Percentiles rank a stretch among this genome's conserved stretches.
Evolutionary conservation across 1,140 invertebrate species (phyloP).

Genomic region (Drosophila subobscura): DNA sequence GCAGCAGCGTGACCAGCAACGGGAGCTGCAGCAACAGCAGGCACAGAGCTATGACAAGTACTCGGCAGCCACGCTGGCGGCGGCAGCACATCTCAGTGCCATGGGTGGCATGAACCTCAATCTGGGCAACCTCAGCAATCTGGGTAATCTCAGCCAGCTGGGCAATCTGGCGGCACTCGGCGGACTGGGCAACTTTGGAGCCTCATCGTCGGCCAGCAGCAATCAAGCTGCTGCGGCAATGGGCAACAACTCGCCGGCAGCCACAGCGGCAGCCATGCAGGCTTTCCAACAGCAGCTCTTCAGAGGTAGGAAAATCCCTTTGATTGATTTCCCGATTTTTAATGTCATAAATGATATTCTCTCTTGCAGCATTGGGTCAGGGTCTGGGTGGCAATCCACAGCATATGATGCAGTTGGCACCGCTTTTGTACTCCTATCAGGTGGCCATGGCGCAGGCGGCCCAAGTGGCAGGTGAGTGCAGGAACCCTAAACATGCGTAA

Average conservation of each 20-base stretch:
- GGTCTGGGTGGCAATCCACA: slow-evolving; percentile 86
- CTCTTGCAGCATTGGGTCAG: slow-evolving; percentile 65
- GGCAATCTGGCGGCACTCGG: slow-evolving; percentile 80
- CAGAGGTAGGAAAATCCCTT: slow-evolving; percentile 85
- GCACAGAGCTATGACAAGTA: slow-evolving; percentile 84
- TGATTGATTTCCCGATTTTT: neutral
- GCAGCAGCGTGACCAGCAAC: slow-evolving; percentile 79
- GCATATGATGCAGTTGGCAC: slow-evolving; percentile 93
- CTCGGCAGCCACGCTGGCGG: slow-evolving; percentile 83
- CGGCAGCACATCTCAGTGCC: slow-evolving; percentile 81
- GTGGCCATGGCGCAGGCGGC: slow-evolving; percentile 91
- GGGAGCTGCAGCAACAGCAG: slow-evolving; percentile 66
- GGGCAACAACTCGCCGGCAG: slow-evolving; percentile 84
- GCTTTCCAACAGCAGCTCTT: slow-evolving; percentile 91
- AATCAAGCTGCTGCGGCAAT: slow-evolving; percentile 69
- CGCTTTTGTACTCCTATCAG: slow-evolving; percentile 93
- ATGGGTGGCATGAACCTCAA: slow-evolving; percentile 77
- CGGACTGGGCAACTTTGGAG: slow-evolving; percentile 72
- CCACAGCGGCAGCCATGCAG: slow-evolving; percentile 90
- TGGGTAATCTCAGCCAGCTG: slow-evolving; percentile 77
- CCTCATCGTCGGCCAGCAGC: slow-evolving; percentile 85
- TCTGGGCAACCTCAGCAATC: slow-evolving; percentile 63
- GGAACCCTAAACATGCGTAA: neutral
- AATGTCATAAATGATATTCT: neutral
- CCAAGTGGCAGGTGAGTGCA: slow-evolving; percentile 85